phyloP scores from a whole-genome alignment of 2,113 vertebrate species.

The Dendropsophus ebraccatus region DNA sequence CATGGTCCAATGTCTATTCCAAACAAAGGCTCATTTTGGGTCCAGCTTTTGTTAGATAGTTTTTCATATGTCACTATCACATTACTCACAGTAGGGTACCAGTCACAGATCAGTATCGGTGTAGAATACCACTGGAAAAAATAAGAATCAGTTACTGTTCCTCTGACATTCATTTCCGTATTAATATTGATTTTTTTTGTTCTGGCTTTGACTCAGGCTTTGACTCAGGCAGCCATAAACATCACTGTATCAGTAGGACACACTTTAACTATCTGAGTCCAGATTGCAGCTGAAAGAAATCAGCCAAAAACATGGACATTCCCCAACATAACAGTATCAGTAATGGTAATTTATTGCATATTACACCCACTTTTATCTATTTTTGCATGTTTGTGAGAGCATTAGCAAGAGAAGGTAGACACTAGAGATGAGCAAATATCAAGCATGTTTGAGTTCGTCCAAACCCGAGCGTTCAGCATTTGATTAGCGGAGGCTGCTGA shows the following conservation, averaged over 20 bases:
- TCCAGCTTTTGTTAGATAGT: too few species aligned
- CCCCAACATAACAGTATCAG: neutral
- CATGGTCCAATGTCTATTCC: too few species aligned
- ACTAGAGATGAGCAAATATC: too few species aligned
- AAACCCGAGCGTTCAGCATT: too few species aligned
- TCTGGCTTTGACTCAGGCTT: slow-evolving; percentile 18
- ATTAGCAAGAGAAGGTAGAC: neutral
- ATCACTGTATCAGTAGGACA: neutral
- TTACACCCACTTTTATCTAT: neutral
- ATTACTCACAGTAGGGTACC: too few species aligned
- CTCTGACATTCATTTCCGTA: slow-evolving; percentile 43
- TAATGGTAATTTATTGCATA: neutral
- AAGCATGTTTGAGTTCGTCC: too few species aligned
- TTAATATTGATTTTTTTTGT: slow-evolving; percentile 52
- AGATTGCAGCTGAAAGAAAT: neutral
- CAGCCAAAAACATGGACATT: neutral
- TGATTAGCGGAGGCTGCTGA: too few species aligned
- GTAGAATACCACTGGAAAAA: neutral
- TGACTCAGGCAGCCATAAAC: neutral
- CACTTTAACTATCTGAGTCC: slow-evolving; percentile 36
- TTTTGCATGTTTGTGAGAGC: neutral
- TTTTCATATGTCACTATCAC: too few species aligned
- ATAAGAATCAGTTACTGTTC: slow-evolving; percentile 38
- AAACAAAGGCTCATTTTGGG: too few species aligned
- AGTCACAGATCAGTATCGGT: neutral